Evolutionary conservation across 1,140 invertebrate genomes (phyloP), one percentile per base, ranked within the genome.

Genomic region (Littorina saxatilis): DNA sequence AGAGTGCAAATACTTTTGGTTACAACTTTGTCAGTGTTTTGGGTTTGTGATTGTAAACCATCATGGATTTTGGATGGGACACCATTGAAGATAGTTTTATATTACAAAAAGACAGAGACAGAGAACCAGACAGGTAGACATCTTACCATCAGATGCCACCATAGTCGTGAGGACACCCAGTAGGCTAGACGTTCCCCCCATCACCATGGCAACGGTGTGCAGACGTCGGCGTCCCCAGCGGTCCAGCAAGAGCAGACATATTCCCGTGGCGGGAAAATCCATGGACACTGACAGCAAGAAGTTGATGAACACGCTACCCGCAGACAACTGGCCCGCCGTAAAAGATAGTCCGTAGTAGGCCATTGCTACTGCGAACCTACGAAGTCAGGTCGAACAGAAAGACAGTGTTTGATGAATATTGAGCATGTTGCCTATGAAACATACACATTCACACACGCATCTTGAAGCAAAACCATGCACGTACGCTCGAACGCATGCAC

Each of bases 211-310:
- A 0, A 74, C 32, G 27, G 80, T 83, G 35, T 87, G 84, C 15
- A 87, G 17, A 61, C 77, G 76, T 55, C 87, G 87, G 40, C 88
- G 72, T 17, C 88, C 88, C 50, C 79, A 35, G 68, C 86, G 76
- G 76, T 87, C 85, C 2, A 89, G 52, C 3, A 87, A 29, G 13
- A 87, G 27, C 9, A 87, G 39, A 29, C 83, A 84, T 2, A 88
- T n/a, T 17, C 78, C 75, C 35, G 84, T 86, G 2, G 95, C 95
- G 1, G 96, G 96, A 80, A 96, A 93, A 92, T 97, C 96, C 0
- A 97, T 96, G 5, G 94, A 90, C 0, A 95, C 96, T n/a, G 83
- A 82, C 58, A 90, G 72, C 50, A 85, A 81, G 75, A 89, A 87
- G 77, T 90, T 90, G 13, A 86, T 55, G 81, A 92, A 92, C 82